phyloP scores from a whole-genome alignment of 2,113 vertebrate species.

The Ardeotis arabs region DNA sequence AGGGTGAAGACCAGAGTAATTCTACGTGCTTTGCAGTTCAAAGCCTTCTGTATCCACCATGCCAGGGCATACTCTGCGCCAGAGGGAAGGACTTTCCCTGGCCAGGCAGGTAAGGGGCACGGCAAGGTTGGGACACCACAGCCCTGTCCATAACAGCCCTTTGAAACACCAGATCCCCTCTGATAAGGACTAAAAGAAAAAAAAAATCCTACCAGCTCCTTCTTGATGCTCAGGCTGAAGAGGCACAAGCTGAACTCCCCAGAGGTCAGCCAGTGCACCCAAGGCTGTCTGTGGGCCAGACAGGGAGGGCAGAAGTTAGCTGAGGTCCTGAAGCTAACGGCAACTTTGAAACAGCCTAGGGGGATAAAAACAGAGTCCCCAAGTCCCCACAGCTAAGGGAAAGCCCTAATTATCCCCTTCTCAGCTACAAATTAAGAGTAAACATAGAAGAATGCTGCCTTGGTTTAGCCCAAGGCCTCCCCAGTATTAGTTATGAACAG shows the following conservation, averaged over 20 bases:
- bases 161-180: background rate
- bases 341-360: background rate
- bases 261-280: background rate
- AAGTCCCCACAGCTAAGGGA: background rate
- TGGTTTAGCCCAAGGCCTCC: background rate
- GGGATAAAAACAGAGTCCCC: background rate
- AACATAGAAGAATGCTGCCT: background rate
- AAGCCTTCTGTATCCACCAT: background rate
- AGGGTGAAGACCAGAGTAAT: background rate
- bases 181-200: background rate
- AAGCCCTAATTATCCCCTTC: background rate
- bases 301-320: background rate
- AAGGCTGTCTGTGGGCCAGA: background rate
- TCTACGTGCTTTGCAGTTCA: background rate
- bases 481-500: background rate
- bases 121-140: background rate
- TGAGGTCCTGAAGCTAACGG: background rate
- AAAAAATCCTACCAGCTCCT: background rate
- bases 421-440: background rate
- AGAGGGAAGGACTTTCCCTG: background rate
- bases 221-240: background rate
- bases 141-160: background rate
- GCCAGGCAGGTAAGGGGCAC: background rate
- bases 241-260: background rate
- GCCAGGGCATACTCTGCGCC: fast-evolving